Evolutionary conservation across 2,797 vertebrate species (phyloP), one percentile per base, ranked within the genome.

Genomic region (Perodicticus potto): DNA sequence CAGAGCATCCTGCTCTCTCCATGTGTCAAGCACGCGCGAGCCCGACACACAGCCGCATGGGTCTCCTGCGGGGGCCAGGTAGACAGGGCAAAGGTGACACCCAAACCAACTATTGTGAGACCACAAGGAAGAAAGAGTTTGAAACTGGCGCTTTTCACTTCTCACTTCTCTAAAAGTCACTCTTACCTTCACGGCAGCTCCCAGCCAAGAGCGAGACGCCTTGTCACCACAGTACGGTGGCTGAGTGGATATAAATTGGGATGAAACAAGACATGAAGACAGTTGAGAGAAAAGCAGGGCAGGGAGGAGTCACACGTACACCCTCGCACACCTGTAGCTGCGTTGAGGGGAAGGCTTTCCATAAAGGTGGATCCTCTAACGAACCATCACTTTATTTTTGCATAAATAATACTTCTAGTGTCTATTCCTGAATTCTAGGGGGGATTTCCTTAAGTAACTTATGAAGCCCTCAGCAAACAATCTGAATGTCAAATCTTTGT

Each of bases 291-390:
- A 43, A 16, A 43, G 17, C 6, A 49, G 12, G 7, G 4, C 27
- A 5, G 20, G 19, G 1, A 4, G 10, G 10, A 23, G 43, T 57
- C 19, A 6, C 1, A 0, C 2, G 3, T 3, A 16, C 29, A 16
- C 1, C 4, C n/a, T 45, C 57, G 3, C 2, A 1, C 4, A 9
- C 37, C 0, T 3, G 2, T 5, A 12, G 27, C 0, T 19, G 63
- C 45, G 29, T 45, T 3, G n/a, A 40, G 55, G n/a, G 27, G 25
- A n/a, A 40, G 40, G 27, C 13, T 3, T 61, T 14, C 67, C 37
- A 45, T 12, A 20, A 37, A 69, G 49, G n/a, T 5, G 1, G 10
- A 3, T 61, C 82, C 10, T 2, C 29, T 13, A 22, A 40, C 4
- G 16, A 9, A 4, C 22, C 40, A 17, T 37, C 25, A 23, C 2